Evolutionary conservation across 2,797 vertebrate species (phyloP).

Genomic region (Crotalus adamanteus): DNA sequence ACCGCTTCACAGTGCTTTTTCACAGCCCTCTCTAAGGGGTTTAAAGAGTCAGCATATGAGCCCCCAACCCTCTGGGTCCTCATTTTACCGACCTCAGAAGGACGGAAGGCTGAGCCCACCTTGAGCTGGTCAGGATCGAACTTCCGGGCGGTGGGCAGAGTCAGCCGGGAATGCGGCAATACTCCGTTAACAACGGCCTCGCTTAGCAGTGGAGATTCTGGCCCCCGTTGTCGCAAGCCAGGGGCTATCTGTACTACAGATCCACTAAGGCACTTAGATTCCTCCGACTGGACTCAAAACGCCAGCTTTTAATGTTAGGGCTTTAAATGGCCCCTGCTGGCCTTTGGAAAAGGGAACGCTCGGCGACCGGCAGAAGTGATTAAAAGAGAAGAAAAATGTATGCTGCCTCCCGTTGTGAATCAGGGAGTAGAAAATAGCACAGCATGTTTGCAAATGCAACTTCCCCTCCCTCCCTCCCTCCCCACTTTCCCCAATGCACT

Average conservation of each 20-base stretch:
- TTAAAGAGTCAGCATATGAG: too few relatives aligned
- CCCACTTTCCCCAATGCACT: neutral
- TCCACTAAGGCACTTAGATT: neutral
- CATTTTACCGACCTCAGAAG: too few relatives aligned
- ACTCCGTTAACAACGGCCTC: neutral
- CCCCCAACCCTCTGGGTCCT: too few relatives aligned
- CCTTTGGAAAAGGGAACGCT: neutral
- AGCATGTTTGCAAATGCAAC: neutral
- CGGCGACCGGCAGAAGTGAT: neutral
- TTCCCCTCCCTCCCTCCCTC: too few relatives aligned
- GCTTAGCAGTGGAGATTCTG: neutral
- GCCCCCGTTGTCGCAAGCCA: rapidly evolving
- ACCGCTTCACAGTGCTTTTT: too few relatives aligned
- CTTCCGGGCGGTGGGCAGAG: too few relatives aligned
- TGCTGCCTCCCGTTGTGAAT: neutral
- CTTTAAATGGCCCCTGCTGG: neutral
- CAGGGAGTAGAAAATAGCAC: neutral
- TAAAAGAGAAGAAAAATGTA: neutral
- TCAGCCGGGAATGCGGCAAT: too few relatives aligned
- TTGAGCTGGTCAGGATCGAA: too few relatives aligned
- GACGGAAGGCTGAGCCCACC: too few relatives aligned
- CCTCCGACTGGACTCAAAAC: neutral
- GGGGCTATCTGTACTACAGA: neutral
- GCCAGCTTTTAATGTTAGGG: neutral
- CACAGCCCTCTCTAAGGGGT: too few relatives aligned